Base-by-base conservation (phyloP, 1,140 invertebrate genomes). In the Andricus grossulariae region DNA sequence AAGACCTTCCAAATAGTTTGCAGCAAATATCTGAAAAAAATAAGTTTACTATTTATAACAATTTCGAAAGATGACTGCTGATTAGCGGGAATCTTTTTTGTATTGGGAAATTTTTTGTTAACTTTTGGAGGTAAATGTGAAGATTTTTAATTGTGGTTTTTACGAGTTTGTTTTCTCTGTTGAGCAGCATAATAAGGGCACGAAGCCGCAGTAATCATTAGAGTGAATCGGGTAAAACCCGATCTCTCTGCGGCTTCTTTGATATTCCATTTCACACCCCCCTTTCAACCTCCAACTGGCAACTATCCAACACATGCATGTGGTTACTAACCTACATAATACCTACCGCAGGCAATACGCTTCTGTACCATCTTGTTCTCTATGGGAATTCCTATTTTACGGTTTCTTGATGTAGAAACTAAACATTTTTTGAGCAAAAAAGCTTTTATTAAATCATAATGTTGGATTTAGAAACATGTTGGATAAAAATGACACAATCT, bases 241-340 rank as follows among this genome's bases (percentile, higher is more conserved):
- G 13, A 66, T 66, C 25, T 32, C 25, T 66, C 60, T 66, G 60
- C 21, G 60, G 60, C 60, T 66, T 66, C 60, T 66, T 66, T 66
- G 60, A 66, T 66, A 66, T 66, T 66, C 60, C 60, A 66, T 66
- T 66, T 66, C 60, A 66, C 60, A 66, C 60, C 25, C 60, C 13
- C 60, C 13, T 39, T 7, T 39, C 13, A 21, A 39, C 60, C 60
- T 13, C 60, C 39, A 45, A 2, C 39, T 39, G 25, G 25, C 21
- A 32, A 66, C 60, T 45, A 66, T 39, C 60, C 60, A 66, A 39
- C 16, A 39, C 25, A 39, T 39, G 25, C 60, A 66, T 39, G 60
- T 39, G 60, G 60, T 39, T 39, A n/a, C 25, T 66, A 39, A 66
- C 60, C 60, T 39, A n/a, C 60, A 39, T 66, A 66, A 45, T 39